A percentile compares a stretch with the other conserved stretches of the same genome.
phyloP scores from a whole-genome alignment of 2,888 invertebrate genomes.

The Aphidoletes aphidimyza region DNA sequence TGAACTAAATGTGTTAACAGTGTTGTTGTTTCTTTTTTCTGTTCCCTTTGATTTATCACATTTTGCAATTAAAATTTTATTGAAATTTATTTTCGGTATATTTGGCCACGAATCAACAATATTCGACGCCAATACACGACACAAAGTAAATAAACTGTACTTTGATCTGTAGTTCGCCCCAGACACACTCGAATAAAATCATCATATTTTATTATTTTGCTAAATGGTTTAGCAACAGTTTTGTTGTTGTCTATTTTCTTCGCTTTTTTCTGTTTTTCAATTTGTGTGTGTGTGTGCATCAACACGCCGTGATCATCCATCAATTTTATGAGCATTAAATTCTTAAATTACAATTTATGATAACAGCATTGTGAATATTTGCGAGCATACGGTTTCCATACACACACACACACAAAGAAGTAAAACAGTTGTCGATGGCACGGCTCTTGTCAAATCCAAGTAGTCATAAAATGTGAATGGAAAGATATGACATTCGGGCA shows the following conservation, averaged over 20 bases:
- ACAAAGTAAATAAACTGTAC: background rate
- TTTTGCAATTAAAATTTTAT: background rate
- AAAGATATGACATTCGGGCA: too few relatives aligned
- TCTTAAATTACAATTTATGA: slow-evolving; percentile 22
- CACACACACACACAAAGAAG: background rate
- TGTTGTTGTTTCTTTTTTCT: background rate
- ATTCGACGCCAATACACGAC: background rate
- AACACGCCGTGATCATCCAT: slow-evolving; percentile 10
- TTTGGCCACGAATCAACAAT: background rate
- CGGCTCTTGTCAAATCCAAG: too few relatives aligned
- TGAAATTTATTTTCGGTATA: background rate
- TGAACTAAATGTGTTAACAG: background rate
- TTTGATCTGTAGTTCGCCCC: background rate
- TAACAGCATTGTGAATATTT: background rate
- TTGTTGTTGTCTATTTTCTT: background rate
- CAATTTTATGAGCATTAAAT: background rate
- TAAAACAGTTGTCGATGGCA: background rate
- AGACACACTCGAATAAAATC: slow-evolving; percentile 30
- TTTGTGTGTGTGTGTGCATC: too few relatives aligned
- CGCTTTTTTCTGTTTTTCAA: background rate
- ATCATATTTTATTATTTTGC: slow-evolving; percentile 29
- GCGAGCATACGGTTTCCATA: background rate
- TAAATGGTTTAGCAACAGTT: background rate
- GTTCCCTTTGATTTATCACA: background rate
- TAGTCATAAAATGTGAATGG: too few relatives aligned